A percentile compares a stretch with the other conserved stretches of the same genome.
Conservation (phyloP, 2,113 vertebrate genomes). For the Suncus etruscus region DNA sequence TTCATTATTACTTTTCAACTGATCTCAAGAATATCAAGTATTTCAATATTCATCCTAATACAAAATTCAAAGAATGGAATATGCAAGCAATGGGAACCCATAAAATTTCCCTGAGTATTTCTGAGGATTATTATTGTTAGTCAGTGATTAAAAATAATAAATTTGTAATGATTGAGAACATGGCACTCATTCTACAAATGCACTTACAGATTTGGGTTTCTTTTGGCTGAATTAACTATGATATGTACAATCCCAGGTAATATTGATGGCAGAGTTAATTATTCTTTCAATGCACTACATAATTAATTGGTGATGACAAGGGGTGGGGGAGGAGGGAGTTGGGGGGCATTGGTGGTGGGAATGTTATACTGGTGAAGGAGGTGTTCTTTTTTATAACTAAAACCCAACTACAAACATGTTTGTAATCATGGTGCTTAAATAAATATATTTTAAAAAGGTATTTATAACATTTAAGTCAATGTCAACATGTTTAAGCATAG, state of each 20-base stretch:
- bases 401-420: no score
- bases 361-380: no score
- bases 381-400: no score
- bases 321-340: no score
- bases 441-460: no score
- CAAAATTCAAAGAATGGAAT: not conserved
- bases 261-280: constrained; percentile 9
- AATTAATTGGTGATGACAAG: not conserved
- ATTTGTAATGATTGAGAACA: constrained; percentile 43
- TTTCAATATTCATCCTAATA: not conserved
- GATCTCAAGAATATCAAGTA: constrained; percentile 47
- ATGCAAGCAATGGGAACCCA: not conserved
- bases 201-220: not conserved
- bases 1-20: constrained; percentile 42
- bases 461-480: no score
- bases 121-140: not conserved
- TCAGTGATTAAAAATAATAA: constrained; percentile 17
- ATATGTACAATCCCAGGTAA: not conserved
- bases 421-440: no score
- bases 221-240: not conserved
- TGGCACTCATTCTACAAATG: not conserved
- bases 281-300: not conserved
- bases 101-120: not conserved
- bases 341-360: no score
- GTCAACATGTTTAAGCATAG: no score